Percentiles rank a stretch among this genome's conserved stretches.
Evolutionary conservation across 2,113 vertebrate genomes (phyloP).

Genomic region (Sprattus sprattus): DNA sequence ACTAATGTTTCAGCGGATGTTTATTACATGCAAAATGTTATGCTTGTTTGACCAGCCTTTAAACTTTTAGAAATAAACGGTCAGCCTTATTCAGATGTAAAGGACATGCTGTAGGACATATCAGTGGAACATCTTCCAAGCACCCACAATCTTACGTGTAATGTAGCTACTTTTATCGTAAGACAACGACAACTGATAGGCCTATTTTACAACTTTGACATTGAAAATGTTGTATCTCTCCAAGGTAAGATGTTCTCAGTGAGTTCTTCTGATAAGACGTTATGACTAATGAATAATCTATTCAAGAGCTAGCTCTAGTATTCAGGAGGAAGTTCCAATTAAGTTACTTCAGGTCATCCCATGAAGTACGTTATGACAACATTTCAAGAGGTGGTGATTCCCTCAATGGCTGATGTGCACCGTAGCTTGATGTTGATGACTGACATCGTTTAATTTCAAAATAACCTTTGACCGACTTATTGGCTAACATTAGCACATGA

Average conservation of each 20-base stretch:
- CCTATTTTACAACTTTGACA: too few relatives aligned
- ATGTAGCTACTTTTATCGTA: too few relatives aligned
- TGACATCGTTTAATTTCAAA: neutral
- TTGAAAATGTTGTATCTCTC: too few relatives aligned
- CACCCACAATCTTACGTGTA: too few relatives aligned
- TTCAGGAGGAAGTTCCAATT: neutral
- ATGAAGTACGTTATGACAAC: neutral
- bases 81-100: too few relatives aligned
- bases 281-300: neutral
- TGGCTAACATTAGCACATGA: neutral
- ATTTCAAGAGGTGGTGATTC: neutral
- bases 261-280: neutral
- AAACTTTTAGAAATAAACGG: too few relatives aligned
- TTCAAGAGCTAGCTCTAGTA: neutral
- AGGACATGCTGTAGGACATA: too few relatives aligned
- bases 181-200: too few relatives aligned
- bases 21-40: neutral
- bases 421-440: neutral
- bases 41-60: neutral
- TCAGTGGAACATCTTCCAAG: too few relatives aligned
- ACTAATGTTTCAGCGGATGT: too few relatives aligned
- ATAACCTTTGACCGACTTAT: constrained; percentile 18
- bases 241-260: neutral
- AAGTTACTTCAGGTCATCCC: neutral
- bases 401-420: neutral